phyloP scores from a whole-genome alignment of 35 echinoderm and acorn worm species.

The Hemicentrotus pulcherrimus region DNA sequence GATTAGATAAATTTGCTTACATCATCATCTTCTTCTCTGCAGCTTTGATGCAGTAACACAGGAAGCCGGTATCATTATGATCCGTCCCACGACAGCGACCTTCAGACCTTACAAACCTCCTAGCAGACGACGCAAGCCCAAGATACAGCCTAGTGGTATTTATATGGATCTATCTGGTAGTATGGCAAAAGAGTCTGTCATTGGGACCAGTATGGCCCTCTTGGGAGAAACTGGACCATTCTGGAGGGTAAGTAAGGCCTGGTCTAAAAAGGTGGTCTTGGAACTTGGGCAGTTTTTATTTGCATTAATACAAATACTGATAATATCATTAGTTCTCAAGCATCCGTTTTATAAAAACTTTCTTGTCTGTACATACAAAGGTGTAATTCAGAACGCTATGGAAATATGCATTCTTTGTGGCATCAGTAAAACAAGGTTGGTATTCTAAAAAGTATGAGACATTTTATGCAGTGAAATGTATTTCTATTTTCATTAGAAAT shows the following conservation, averaged over 20 bases:
- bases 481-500: too few relatives aligned
- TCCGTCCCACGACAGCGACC: constrained; percentile 52
- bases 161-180: constrained; percentile 71
- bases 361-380: too few relatives aligned
- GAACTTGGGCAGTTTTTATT: background rate
- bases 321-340: too few relatives aligned
- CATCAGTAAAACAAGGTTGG: too few relatives aligned
- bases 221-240: constrained; percentile 87
- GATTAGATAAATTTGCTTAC: background rate
- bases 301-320: too few relatives aligned
- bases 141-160: constrained; percentile 44
- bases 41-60: constrained; percentile 94
- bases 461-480: too few relatives aligned
- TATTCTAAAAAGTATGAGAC: too few relatives aligned
- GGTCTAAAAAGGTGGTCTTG: background rate
- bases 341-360: too few relatives aligned
- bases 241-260: constrained; percentile 80
- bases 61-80: constrained; percentile 84
- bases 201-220: constrained; percentile 74
- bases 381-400: too few relatives aligned
- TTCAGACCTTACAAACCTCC: constrained; percentile 45
- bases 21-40: background rate
- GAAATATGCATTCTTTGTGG: too few relatives aligned
- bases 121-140: constrained; percentile 9
- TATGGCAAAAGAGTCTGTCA: constrained; percentile 67